A percentile compares a stretch with the other conserved stretches of the same genome.
Evolutionary conservation across 2,888 invertebrate genomes (phyloP).

Genomic region (Tenthredo livida): DNA sequence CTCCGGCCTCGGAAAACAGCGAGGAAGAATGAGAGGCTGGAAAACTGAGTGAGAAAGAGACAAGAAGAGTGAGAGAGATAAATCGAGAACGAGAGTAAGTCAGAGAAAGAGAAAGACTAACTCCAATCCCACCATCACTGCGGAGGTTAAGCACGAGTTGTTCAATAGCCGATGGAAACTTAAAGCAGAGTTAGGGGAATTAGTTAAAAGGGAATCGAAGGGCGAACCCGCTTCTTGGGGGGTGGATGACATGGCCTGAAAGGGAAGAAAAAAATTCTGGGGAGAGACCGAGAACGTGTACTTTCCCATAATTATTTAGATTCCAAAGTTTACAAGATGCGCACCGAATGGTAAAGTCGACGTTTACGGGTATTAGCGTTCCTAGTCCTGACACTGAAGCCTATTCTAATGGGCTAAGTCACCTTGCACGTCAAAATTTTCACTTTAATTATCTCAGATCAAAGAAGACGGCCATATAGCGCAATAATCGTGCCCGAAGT

Average conservation of each 20-base stretch:
- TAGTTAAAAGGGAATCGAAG: conserved; percentile 54
- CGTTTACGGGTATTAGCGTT: conserved; percentile 37
- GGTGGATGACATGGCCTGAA: conserved; percentile 40
- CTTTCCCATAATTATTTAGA: conserved; percentile 42
- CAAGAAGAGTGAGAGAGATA: neutral
- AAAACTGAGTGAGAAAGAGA: neutral
- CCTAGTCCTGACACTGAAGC: conserved; percentile 20
- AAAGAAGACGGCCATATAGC: neutral
- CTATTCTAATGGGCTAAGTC: neutral
- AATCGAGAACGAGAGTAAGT: conserved; percentile 9
- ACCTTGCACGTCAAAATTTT: neutral
- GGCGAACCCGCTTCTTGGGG: conserved; percentile 44
- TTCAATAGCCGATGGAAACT: conserved; percentile 54
- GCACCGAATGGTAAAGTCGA: conserved; percentile 32
- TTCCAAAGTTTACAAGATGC: conserved; percentile 36
- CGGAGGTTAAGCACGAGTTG: conserved; percentile 49
- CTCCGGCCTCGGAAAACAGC: conserved; percentile 24
- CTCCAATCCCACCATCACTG: conserved; percentile 28
- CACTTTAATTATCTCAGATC: neutral
- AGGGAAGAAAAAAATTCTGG: conserved; percentile 14
- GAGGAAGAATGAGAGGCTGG: conserved; percentile 11
- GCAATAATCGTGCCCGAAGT: neutral
- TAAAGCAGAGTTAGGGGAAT: conserved; percentile 52
- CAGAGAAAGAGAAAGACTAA: conserved; percentile 42
- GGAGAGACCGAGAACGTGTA: conserved; percentile 27